These are phyloP conservation scores for Gerris lacustris DNA, from an alignment of 2,888 invertebrate species.

Conservation along the genomic window DNA sequence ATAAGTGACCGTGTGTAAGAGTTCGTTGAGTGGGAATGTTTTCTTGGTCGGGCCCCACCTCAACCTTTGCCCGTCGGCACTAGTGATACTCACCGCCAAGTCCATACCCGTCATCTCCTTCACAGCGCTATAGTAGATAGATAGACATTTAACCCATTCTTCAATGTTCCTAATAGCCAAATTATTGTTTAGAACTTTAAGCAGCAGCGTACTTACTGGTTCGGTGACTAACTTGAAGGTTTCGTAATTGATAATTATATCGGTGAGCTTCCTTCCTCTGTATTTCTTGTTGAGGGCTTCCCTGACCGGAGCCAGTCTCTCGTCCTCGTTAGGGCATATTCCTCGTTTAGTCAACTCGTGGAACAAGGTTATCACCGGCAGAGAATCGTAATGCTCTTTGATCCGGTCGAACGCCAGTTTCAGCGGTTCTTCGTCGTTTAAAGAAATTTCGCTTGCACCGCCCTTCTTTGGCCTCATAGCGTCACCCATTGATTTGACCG, in stretches of 20 bases:
- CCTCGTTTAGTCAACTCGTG: not conserved
- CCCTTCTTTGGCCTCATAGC: too few species aligned
- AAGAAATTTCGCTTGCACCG: too few species aligned
- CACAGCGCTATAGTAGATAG: not conserved
- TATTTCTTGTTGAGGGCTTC: not conserved
- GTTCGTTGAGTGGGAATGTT: not conserved
- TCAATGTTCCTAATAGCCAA: not conserved
- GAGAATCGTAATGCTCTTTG: not conserved
- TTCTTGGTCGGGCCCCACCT: not conserved
- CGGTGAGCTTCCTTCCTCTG: not conserved
- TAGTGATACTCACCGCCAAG: not conserved
- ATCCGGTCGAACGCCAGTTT: not conserved
- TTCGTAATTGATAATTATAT: not conserved
- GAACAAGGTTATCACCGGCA: not conserved
- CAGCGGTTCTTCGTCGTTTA: not conserved
- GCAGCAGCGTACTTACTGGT: not conserved
- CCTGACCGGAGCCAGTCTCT: not conserved
- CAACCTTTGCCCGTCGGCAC: not conserved
- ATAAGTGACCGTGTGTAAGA: not conserved
- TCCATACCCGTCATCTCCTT: not conserved
- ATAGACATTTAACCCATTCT: not conserved
- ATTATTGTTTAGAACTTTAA: not conserved
- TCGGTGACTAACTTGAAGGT: not conserved
- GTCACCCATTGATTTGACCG: too few species aligned
- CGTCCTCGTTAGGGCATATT: not conserved